Evolutionary conservation across 2,113 vertebrate genomes (phyloP).

Genomic region (Tyrannus savana): DNA sequence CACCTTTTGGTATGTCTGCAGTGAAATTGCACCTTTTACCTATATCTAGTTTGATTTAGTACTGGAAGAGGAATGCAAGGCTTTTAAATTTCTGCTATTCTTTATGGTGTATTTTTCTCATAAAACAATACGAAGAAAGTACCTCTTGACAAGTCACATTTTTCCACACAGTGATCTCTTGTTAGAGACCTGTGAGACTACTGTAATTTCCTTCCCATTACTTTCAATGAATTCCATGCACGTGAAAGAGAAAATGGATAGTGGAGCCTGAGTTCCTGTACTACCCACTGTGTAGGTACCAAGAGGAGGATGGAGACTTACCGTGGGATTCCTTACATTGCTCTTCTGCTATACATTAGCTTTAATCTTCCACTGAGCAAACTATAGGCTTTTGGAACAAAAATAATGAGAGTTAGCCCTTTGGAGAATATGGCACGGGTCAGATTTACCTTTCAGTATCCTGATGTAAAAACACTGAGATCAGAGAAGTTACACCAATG

Average conservation of each 20-base stretch:
- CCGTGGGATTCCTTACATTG: slow-evolving; percentile 62
- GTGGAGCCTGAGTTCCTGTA: slow-evolving; percentile 39
- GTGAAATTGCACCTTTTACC: slow-evolving; percentile 55
- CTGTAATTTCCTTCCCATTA: slow-evolving; percentile 77
- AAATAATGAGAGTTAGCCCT: slow-evolving; percentile 56
- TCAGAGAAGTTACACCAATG: slow-evolving; percentile 57
- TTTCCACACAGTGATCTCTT: slow-evolving; percentile 73
- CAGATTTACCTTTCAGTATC: slow-evolving; percentile 41
- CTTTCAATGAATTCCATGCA: slow-evolving; percentile 79
- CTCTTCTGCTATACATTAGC: slow-evolving; percentile 72
- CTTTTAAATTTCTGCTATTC: slow-evolving; percentile 58
- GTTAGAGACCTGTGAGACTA: slow-evolving; percentile 72
- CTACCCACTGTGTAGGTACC: slow-evolving; percentile 60
- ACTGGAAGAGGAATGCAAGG: slow-evolving; percentile 63
- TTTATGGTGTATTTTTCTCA: slow-evolving; percentile 64
- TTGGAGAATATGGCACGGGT: slow-evolving; percentile 36
- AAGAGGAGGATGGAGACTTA: slow-evolving; percentile 44
- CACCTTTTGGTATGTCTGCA: slow-evolving; percentile 60
- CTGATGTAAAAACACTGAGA: slow-evolving; percentile 42
- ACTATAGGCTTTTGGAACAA: slow-evolving; percentile 48
- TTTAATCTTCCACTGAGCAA: slow-evolving; percentile 70
- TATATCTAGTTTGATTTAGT: slow-evolving; percentile 77
- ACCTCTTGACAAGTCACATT: slow-evolving; percentile 76
- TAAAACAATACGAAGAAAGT: slow-evolving; percentile 66
- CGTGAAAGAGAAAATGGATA: slow-evolving; percentile 50